A percentile compares a stretch with the other conserved stretches of the same genome.
Evolutionary conservation across 2,797 vertebrate genomes (phyloP).

Genomic region (Mus minutoides): DNA sequence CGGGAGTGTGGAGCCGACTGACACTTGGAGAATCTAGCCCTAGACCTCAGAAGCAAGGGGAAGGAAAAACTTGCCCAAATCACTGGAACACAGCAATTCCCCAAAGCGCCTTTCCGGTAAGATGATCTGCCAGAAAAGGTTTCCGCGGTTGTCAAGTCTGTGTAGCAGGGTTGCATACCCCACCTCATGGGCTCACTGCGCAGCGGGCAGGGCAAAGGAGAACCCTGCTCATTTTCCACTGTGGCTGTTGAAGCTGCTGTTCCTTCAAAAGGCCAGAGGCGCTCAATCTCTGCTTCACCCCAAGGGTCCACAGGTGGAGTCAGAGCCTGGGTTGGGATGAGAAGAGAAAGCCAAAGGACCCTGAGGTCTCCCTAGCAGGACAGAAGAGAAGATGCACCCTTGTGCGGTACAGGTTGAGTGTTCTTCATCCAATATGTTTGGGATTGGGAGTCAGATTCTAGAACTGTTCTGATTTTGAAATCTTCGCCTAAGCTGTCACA

Average conservation of each 20-base stretch:
- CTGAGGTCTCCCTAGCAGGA: background rate
- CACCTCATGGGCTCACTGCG: background rate
- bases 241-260: background rate
- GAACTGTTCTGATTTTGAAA: background rate
- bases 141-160: constrained; percentile 42
- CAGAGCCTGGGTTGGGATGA: background rate
- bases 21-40: background rate
- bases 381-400: background rate
- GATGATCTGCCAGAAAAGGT: constrained; percentile 51
- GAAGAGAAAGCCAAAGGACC: background rate
- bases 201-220: background rate
- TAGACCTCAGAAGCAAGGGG: background rate
- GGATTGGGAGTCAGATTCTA: background rate
- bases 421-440: background rate
- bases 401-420: background rate
- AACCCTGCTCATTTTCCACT: background rate
- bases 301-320: background rate
- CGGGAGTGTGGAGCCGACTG: background rate
- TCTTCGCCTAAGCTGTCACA: background rate
- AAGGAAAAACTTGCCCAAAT: constrained; percentile 31
- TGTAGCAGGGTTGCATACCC: background rate
- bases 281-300: background rate
- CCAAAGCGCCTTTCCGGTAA: constrained; percentile 26
- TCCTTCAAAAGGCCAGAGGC: background rate
- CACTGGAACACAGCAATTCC: constrained; percentile 35